Percentiles rank a stretch among this genome's conserved stretches.
phyloP scores from a whole-genome alignment of 2,888 invertebrate genomes.

The Chymomyza procnemis region DNA sequence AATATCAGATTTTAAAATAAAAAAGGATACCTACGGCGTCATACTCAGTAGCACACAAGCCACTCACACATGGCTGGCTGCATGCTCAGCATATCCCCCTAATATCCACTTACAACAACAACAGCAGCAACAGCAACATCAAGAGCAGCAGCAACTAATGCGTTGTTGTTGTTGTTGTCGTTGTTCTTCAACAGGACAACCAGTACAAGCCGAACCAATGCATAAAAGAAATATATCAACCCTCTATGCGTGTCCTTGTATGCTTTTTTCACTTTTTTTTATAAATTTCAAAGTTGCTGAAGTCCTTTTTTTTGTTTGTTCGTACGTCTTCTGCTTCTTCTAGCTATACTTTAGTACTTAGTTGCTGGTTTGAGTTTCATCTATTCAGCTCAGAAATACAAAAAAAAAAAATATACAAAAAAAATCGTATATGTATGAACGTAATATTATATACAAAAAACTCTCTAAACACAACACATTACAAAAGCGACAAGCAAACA shows the following conservation, averaged over 20 bases:
- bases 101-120: conserved; percentile 75
- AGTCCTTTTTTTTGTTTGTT: conserved; percentile 40
- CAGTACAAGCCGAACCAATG: conserved; percentile 45
- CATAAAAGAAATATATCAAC: conserved; percentile 73
- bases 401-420: too few species aligned
- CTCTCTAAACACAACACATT: conserved; percentile 67
- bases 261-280: conserved; percentile 39
- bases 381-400: conserved; percentile 67
- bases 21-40: conserved; percentile 65
- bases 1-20: conserved; percentile 58
- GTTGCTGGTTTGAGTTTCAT: conserved; percentile 72
- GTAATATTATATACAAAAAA: conserved; percentile 22
- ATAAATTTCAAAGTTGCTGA: conserved; percentile 42
- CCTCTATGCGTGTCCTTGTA: conserved; percentile 57
- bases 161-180: conserved; percentile 36
- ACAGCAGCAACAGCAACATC: conserved; percentile 57
- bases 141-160: conserved; percentile 42
- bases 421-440: neutral
- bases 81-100: conserved; percentile 35
- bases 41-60: conserved; percentile 26
- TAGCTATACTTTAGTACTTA: conserved; percentile 41
- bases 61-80: conserved; percentile 12
- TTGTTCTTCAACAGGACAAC: conserved; percentile 35
- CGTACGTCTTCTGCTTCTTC: conserved; percentile 5
- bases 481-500: conserved; percentile 31